Conservation (phyloP, 2,113 vertebrate species). For the Pelecanus crispus region DNA sequence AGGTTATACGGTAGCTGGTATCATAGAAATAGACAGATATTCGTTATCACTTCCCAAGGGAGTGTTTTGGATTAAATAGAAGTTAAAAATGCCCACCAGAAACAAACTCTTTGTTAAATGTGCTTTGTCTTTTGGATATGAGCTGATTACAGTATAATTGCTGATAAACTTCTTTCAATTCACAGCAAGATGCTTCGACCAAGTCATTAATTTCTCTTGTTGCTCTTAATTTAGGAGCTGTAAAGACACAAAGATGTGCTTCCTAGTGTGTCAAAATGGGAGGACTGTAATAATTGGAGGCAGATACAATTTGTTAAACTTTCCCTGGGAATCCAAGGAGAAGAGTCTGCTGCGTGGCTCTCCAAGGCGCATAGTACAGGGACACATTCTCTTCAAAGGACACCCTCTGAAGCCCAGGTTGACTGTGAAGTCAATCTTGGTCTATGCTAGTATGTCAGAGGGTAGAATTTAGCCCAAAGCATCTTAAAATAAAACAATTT, state of each 20-base stretch:
- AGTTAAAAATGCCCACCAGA: not conserved
- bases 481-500: not conserved
- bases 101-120: not conserved
- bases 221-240: not conserved
- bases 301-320: not conserved
- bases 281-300: not conserved
- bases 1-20: not conserved
- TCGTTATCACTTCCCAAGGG: not conserved
- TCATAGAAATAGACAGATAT: not conserved
- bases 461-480: not conserved
- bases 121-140: not conserved
- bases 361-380: not conserved
- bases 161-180: not conserved
- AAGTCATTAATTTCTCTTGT: not conserved
- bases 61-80: not conserved
- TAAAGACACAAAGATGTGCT: not conserved
- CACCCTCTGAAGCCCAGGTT: not conserved
- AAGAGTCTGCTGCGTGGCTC: not conserved
- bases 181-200: not conserved
- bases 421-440: not conserved
- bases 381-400: not conserved
- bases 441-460: not conserved
- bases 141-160: not conserved
- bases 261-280: not conserved
- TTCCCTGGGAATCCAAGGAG: not conserved